phyloP scores from a whole-genome alignment of 1,140 invertebrate species.

The Ceratitis capitata region DNA sequence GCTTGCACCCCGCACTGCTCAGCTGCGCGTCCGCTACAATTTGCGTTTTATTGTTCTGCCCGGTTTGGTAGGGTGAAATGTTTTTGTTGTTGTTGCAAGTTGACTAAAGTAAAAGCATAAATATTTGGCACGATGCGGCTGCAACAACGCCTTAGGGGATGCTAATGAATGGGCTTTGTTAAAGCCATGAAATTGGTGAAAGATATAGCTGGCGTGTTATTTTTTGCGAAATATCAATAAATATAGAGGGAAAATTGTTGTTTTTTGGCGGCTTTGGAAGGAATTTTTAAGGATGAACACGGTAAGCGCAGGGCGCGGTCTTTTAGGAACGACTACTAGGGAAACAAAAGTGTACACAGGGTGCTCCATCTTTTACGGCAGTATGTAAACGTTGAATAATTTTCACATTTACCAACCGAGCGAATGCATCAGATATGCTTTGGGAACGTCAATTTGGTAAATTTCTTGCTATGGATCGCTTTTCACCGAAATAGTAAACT shows the following conservation, averaged over 20 bases:
- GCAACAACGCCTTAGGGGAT: slow-evolving; percentile 7
- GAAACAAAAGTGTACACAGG: no score
- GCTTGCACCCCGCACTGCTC: no score
- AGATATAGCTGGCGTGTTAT: background rate
- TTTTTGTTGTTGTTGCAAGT: no score
- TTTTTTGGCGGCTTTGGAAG: background rate
- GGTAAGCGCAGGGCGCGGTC: no score
- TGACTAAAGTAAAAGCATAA: slow-evolving; percentile 23
- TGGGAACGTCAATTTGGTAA: no score
- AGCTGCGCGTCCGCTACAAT: background rate
- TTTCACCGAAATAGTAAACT: no score
- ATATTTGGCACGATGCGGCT: slow-evolving; percentile 15
- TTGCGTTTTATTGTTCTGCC: background rate
- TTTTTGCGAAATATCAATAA: background rate
- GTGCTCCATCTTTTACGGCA: no score
- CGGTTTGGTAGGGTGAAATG: background rate
- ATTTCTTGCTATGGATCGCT: no score
- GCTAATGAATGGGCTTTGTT: slow-evolving; percentile 31
- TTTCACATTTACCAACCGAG: no score
- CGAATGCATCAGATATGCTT: no score
- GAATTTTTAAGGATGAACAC: background rate
- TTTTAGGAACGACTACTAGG: no score
- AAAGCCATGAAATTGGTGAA: background rate
- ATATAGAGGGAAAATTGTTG: background rate
- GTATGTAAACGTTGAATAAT: no score